Percentiles rank a stretch among this genome's conserved stretches.
Evolutionary conservation across 2,888 invertebrate species (phyloP).

Genomic region (Blera fallax): DNA sequence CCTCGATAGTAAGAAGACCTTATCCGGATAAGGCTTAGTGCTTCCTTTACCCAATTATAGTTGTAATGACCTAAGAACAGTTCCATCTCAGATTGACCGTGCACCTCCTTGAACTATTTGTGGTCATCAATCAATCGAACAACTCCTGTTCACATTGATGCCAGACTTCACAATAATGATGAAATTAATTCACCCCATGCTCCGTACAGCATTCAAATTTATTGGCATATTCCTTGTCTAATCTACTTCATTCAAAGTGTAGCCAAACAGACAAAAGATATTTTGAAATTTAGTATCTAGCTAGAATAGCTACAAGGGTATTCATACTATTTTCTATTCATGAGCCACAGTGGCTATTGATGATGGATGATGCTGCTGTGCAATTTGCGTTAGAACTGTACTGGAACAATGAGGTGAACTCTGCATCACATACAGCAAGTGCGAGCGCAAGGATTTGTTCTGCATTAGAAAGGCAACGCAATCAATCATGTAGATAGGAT

Average conservation of each 20-base stretch:
- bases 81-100: not conserved
- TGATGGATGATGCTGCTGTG: constrained; percentile 55
- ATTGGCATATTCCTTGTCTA: constrained; percentile 45
- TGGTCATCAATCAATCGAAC: constrained; percentile 42
- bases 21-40: too few species aligned
- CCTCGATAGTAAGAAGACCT: too few species aligned
- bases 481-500: constrained; percentile 52
- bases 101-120: constrained; percentile 28
- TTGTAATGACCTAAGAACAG: too few species aligned
- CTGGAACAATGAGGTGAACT: constrained; percentile 13
- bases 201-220: constrained; percentile 54
- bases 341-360: constrained; percentile 32
- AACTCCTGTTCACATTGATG: constrained; percentile 28
- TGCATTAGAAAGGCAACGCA: constrained; percentile 52
- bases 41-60: too few species aligned
- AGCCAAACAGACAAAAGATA: constrained; percentile 15
- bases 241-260: constrained; percentile 5
- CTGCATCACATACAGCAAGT: not conserved
- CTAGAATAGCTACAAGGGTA: not conserved
- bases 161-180: constrained; percentile 7
- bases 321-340: constrained; percentile 27
- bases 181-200: constrained; percentile 58
- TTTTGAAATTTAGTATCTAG: constrained; percentile 22
- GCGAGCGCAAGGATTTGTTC: constrained; percentile 28
- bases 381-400: constrained; percentile 43